phyloP scores from a whole-genome alignment of 1,140 invertebrate species.

The Trichonephila clavipes region DNA sequence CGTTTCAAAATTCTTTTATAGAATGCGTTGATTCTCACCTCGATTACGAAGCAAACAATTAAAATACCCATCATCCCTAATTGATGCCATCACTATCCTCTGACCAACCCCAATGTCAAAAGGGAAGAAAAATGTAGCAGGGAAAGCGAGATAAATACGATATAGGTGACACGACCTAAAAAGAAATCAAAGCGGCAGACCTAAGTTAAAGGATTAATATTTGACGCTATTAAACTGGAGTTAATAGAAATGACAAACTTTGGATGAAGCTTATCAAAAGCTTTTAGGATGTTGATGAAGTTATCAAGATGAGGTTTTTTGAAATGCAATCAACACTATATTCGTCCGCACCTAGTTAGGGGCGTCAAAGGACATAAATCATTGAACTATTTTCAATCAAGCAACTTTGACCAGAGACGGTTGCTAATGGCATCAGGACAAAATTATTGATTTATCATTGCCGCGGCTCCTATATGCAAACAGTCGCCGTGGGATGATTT shows the following conservation, averaged over 20 bases:
- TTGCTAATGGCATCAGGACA: slow-evolving; percentile 74
- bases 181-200: slow-evolving; percentile 47
- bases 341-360: slow-evolving; percentile 72
- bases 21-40: neutral
- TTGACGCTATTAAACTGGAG: slow-evolving; percentile 69
- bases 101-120: slow-evolving; percentile 62
- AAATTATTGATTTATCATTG: slow-evolving; percentile 75
- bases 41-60: slow-evolving; percentile 43
- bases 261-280: slow-evolving; percentile 48
- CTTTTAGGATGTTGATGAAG: slow-evolving; percentile 63
- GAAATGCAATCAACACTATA: slow-evolving; percentile 64
- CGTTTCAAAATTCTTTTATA: neutral
- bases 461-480: slow-evolving; percentile 52
- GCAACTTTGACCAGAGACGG: slow-evolving; percentile 62
- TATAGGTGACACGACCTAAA: slow-evolving; percentile 44
- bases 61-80: slow-evolving; percentile 60
- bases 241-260: slow-evolving; percentile 73
- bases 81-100: slow-evolving; percentile 34
- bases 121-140: slow-evolving; percentile 58
- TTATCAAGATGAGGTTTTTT: slow-evolving; percentile 66
- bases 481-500: slow-evolving; percentile 67
- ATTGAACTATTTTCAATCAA: slow-evolving; percentile 75
- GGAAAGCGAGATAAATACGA: slow-evolving; percentile 53
- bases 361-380: slow-evolving; percentile 67
- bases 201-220: slow-evolving; percentile 70